Evolutionary conservation across 2,888 invertebrate species (phyloP).

Genomic region (Hydriomena furcata): DNA sequence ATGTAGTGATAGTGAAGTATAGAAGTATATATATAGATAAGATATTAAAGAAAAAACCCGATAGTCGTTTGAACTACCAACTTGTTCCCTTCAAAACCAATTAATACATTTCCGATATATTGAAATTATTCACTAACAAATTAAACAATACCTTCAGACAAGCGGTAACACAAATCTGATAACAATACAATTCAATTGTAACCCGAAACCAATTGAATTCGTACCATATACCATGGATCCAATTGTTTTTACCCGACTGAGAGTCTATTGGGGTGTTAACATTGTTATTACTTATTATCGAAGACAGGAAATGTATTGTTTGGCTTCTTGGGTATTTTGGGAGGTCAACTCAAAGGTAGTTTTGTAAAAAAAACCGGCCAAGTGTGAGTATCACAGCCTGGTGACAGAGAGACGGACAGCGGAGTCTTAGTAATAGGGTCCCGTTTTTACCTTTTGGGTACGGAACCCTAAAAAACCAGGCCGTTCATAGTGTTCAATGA

Average conservation of each 20-base stretch:
- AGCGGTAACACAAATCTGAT: conserved; percentile 30
- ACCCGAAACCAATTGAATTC: conserved; percentile 22
- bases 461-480: no score
- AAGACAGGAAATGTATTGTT: conserved; percentile 9
- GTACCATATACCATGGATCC: conserved; percentile 2
- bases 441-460: no score
- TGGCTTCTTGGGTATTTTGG: neutral
- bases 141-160: conserved; percentile 35
- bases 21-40: no score
- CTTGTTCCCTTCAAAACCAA: neutral
- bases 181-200: conserved; percentile 28
- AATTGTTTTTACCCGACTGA: conserved; percentile 13
- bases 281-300: conserved; percentile 8
- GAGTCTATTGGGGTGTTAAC: conserved; percentile 25
- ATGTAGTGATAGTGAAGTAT: no score
- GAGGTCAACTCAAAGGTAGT: no score
- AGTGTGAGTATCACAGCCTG: no score
- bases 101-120: conserved; percentile 27
- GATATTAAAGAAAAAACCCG: no score
- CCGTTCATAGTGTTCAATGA: no score
- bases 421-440: no score
- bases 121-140: conserved; percentile 34
- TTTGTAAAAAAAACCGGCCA: no score
- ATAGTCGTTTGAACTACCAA: no score
- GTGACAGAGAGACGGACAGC: no score